These are phyloP conservation scores for Ophioninae sp. DNA, from an alignment of 2,888 invertebrate genomes.

Conservation along the genomic window DNA sequence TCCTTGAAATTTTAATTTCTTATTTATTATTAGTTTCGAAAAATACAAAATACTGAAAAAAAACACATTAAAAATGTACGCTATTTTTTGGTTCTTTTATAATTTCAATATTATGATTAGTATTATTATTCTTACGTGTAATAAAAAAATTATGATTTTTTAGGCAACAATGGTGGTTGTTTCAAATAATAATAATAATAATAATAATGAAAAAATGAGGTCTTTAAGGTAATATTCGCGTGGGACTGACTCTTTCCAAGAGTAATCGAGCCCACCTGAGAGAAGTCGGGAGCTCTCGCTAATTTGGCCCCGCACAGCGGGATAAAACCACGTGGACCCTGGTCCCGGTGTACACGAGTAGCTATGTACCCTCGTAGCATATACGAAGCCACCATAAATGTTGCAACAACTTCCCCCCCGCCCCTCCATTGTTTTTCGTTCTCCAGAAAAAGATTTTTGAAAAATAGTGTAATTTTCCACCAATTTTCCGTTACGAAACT, in stretches of 20 bases:
- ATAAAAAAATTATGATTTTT: too few relatives aligned
- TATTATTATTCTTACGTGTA: too few relatives aligned
- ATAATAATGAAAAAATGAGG: not conserved
- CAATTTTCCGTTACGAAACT: too few relatives aligned
- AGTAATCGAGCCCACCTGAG: conserved; percentile 52
- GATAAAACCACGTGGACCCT: conserved; percentile 49
- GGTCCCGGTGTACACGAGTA: conserved; percentile 29
- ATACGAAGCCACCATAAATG: conserved; percentile 28
- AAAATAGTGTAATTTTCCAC: too few relatives aligned
- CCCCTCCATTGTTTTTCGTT: conserved; percentile 1
- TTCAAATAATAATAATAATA: too few relatives aligned
- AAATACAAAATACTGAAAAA: too few relatives aligned
- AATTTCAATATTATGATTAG: too few relatives aligned
- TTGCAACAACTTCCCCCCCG: conserved; percentile 6
- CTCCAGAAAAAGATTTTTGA: not conserved
- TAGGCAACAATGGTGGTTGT: too few relatives aligned
- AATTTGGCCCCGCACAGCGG: conserved; percentile 55
- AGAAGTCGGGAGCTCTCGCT: conserved; percentile 45
- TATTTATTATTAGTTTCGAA: too few relatives aligned
- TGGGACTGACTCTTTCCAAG: conserved; percentile 22
- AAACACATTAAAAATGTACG: too few relatives aligned
- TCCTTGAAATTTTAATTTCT: not conserved
- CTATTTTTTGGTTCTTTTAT: too few relatives aligned
- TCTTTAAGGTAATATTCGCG: not conserved
- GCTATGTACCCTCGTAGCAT: conserved; percentile 2